A percentile compares a stretch with the other conserved stretches of the same genome.
These are phyloP conservation scores for Cynocephalus volans DNA, from an alignment of 2,113 vertebrate genomes.

Conservation along the genomic window DNA sequence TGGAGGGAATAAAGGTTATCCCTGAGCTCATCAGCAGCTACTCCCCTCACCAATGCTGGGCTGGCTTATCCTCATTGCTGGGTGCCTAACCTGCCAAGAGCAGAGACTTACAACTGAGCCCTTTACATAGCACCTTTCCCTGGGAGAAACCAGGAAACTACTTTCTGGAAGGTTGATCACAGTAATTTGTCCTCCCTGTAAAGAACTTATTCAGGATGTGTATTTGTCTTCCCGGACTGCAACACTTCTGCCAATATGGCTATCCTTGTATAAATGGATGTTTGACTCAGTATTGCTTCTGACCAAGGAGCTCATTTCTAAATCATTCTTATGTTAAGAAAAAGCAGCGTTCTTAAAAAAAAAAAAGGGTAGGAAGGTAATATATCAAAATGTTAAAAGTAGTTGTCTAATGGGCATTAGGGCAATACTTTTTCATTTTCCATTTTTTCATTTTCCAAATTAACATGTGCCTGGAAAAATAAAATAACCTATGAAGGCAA, in stretches of 20 bases:
- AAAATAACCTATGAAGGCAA: not conserved
- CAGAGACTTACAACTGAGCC: not conserved
- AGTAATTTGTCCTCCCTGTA: not conserved
- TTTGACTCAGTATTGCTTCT: not conserved
- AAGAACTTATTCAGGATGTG: not conserved
- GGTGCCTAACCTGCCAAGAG: not conserved
- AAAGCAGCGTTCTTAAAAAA: not conserved
- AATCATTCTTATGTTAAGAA: not conserved
- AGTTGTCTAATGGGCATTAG: not conserved
- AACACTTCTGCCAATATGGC: not conserved
- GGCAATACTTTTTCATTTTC: not conserved
- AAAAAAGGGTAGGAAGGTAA: not conserved
- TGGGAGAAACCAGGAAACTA: not conserved
- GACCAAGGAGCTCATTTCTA: not conserved
- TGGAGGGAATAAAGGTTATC: not conserved
- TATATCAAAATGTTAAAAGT: not conserved
- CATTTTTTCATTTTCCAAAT: slow-evolving; percentile 35
- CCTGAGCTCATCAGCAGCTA: not conserved
- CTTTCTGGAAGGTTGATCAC: not conserved
- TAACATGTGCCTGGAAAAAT: not conserved
- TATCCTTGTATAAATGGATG: not conserved
- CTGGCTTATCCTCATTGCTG: not conserved
- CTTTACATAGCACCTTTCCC: not conserved
- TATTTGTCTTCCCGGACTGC: not conserved
- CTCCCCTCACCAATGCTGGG: not conserved